Evolutionary conservation across 2,888 invertebrate species (phyloP).

Genomic region (Morinoia aosen): DNA sequence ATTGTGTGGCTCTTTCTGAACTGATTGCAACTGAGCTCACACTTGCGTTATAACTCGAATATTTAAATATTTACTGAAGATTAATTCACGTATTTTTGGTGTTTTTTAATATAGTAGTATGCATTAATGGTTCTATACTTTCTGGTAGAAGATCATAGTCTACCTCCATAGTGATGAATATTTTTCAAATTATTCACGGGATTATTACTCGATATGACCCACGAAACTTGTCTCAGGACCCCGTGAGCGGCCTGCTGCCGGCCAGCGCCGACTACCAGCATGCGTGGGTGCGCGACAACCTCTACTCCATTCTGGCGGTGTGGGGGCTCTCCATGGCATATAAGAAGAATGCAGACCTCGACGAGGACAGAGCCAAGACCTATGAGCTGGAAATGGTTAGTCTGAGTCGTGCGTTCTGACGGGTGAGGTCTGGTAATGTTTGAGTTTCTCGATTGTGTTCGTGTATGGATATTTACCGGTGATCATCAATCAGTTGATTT

Average conservation of each 20-base stretch:
- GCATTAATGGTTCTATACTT: not conserved
- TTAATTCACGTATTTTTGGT: no score
- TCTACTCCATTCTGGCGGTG: constrained; percentile 95
- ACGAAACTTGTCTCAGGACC: constrained; percentile 78
- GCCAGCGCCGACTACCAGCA: constrained; percentile 89
- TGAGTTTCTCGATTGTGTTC: not conserved
- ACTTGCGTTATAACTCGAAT: no score
- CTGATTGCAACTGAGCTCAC: no score
- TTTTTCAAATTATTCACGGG: not conserved
- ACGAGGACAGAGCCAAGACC: constrained; percentile 97
- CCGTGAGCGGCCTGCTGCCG: constrained; percentile 96
- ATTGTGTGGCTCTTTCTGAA: no score
- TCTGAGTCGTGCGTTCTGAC: not conserved
- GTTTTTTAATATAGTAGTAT: not conserved
- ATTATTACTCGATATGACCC: not conserved
- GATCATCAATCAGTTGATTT: not conserved
- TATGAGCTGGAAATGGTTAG: constrained; percentile 91
- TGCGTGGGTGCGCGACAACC: constrained; percentile 99
- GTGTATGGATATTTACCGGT: not conserved
- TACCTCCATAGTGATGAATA: not conserved
- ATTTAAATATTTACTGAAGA: no score
- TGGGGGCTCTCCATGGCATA: constrained; percentile 99
- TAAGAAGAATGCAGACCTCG: constrained; percentile 98
- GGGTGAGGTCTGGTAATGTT: not conserved
- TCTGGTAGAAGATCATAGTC: not conserved